Evolutionary conservation across 64 coral and sea anemone genomes (phyloP).

Genomic region (Platygyra sinensis): DNA sequence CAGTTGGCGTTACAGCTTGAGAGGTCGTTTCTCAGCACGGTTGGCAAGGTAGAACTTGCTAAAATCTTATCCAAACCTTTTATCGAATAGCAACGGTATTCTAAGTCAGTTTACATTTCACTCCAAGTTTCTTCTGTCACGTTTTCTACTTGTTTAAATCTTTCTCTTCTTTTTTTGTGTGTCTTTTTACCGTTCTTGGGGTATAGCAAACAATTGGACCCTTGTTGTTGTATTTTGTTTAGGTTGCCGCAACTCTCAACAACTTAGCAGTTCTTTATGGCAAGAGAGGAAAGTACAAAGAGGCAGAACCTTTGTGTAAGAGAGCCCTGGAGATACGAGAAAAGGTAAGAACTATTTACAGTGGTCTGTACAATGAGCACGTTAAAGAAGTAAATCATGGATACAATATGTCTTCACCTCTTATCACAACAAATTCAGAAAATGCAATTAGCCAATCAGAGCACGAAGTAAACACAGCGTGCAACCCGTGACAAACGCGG

Average conservation of each 20-base stretch:
- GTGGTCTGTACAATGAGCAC: neutral
- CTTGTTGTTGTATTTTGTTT: neutral
- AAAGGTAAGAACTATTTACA: conserved; percentile 48
- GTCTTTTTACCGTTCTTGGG: too few relatives aligned
- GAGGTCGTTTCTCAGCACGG: too few relatives aligned
- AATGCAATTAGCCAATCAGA: neutral
- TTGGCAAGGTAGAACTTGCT: too few relatives aligned
- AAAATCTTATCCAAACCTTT: too few relatives aligned
- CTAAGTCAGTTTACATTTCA: too few relatives aligned
- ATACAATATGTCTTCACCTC: neutral
- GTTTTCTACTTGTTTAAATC: too few relatives aligned
- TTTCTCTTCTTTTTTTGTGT: too few relatives aligned
- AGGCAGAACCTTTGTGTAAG: conserved; percentile 96
- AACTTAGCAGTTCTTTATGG: conserved; percentile 95
- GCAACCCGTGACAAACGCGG: neutral
- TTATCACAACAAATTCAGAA: neutral
- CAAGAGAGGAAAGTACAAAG: conserved; percentile 97
- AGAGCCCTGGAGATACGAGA: conserved; percentile 96
- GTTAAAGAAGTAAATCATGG: too few relatives aligned
- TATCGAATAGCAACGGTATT: too few relatives aligned
- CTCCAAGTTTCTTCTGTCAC: too few relatives aligned
- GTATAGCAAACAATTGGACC: too few relatives aligned
- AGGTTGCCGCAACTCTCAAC: conserved; percentile 98
- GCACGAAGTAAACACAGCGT: neutral
- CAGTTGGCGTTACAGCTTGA: too few relatives aligned